Conservation (phyloP, 2,113 vertebrate species). For the Orientallactaga bullata region DNA sequence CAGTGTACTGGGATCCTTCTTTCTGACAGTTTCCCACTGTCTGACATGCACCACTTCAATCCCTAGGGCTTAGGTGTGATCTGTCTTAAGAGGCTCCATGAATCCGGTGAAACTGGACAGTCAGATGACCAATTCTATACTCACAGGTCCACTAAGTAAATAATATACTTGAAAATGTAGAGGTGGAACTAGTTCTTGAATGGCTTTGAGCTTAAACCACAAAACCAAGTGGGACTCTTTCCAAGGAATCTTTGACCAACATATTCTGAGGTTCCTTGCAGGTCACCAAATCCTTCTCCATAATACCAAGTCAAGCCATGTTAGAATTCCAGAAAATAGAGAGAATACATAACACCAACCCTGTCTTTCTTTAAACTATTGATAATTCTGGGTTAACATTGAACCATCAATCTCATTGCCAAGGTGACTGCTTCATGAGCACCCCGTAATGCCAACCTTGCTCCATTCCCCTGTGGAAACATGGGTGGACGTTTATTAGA, state of each 20-base stretch:
- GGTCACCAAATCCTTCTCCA: not conserved
- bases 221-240: not conserved
- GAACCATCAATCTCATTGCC: not conserved
- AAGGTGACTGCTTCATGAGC: not conserved
- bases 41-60: not conserved
- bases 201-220: not conserved
- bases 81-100: not conserved
- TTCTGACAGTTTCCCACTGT: constrained; percentile 6
- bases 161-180: not conserved
- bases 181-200: not conserved
- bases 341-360: not conserved
- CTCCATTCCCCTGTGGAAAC: not conserved
- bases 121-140: not conserved
- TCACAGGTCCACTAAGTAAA: not conserved
- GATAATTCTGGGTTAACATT: not conserved
- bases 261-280: not conserved
- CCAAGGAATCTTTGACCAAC: not conserved
- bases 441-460: not conserved
- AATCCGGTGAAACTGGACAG: not conserved
- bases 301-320: not conserved
- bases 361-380: constrained; percentile 3
- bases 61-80: not conserved
- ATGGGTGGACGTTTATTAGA: not conserved
- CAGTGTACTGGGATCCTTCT: not conserved
- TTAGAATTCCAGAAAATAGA: not conserved